A percentile compares a stretch with the other conserved stretches of the same genome.
Evolutionary conservation across 1,140 invertebrate genomes (phyloP).

Genomic region (Tetragnatha versicolor): DNA sequence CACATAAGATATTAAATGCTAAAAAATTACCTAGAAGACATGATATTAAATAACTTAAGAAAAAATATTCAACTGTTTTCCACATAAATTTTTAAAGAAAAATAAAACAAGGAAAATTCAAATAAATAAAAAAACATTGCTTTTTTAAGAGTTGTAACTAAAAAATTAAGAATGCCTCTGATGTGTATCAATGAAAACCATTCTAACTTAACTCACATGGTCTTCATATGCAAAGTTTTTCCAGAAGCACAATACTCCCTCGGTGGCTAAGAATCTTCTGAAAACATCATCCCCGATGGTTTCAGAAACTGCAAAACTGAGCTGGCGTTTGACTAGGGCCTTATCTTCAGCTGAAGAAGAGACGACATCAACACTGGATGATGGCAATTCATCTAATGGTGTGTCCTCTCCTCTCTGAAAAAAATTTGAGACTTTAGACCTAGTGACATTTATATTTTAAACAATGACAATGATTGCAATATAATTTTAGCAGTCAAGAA

Average conservation of each 20-base stretch:
- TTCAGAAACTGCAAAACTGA: conserved; percentile 44
- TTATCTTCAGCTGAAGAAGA: conserved; percentile 4
- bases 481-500: background rate
- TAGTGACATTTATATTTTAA: background rate
- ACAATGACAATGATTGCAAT: background rate
- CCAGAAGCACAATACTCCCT: conserved; percentile 45
- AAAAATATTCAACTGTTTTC: background rate
- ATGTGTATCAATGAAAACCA: too few relatives aligned
- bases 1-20: background rate
- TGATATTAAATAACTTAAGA: background rate
- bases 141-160: background rate
- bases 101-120: background rate
- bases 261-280: conserved; percentile 32
- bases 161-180: background rate
- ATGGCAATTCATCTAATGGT: conserved; percentile 14
- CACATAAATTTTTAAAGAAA: background rate
- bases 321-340: conserved; percentile 16
- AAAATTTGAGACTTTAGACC: background rate
- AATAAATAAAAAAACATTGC: too few relatives aligned
- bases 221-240: conserved; percentile 54
- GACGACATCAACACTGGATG: background rate
- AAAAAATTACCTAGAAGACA: too few relatives aligned
- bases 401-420: conserved; percentile 39
- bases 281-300: conserved; percentile 45
- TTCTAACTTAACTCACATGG: conserved; percentile 6